These are phyloP conservation scores for Sarcophaga variegata DNA, from an alignment of 2,888 invertebrate genomes.

Conservation along the genomic window DNA sequence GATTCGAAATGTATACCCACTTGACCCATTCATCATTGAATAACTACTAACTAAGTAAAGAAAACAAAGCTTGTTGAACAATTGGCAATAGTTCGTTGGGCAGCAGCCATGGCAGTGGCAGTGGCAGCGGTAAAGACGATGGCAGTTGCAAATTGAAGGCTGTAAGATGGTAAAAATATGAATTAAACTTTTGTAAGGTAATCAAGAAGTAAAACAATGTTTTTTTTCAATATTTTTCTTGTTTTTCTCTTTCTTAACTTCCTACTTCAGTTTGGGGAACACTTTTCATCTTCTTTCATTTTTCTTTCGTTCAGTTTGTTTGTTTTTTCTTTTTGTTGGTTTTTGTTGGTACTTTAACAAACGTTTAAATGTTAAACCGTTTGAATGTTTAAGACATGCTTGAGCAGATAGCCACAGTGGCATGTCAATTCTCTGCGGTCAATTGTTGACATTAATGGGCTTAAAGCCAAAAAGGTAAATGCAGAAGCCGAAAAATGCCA, in stretches of 20 bases:
- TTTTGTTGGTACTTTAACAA: conserved; percentile 27
- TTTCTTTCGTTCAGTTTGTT: not conserved
- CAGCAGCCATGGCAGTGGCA: not conserved
- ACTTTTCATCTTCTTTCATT: not conserved
- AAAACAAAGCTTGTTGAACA: conserved; percentile 29
- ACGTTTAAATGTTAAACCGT: conserved; percentile 36
- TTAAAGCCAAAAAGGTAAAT: not conserved
- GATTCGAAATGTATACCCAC: conserved; percentile 50
- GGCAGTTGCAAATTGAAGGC: not conserved
- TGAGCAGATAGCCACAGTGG: conserved; percentile 49
- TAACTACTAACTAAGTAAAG: conserved; percentile 21
- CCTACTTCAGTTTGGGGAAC: not conserved
- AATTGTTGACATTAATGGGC: conserved; percentile 52
- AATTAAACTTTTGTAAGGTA: conserved; percentile 49
- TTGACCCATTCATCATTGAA: conserved; percentile 57
- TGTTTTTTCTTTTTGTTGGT: not conserved
- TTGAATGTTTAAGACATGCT: conserved; percentile 57
- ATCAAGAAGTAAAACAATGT: conserved; percentile 48
- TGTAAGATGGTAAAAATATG: not conserved
- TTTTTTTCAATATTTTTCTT: conserved; percentile 9
- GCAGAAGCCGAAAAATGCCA: not conserved
- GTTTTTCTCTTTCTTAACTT: not conserved
- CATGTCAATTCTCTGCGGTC: conserved; percentile 68
- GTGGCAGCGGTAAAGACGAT: not conserved
- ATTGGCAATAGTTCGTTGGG: conserved; percentile 6